Evolutionary conservation across 2,113 vertebrate species (phyloP).

Genomic region (Orycteropus afer): DNA sequence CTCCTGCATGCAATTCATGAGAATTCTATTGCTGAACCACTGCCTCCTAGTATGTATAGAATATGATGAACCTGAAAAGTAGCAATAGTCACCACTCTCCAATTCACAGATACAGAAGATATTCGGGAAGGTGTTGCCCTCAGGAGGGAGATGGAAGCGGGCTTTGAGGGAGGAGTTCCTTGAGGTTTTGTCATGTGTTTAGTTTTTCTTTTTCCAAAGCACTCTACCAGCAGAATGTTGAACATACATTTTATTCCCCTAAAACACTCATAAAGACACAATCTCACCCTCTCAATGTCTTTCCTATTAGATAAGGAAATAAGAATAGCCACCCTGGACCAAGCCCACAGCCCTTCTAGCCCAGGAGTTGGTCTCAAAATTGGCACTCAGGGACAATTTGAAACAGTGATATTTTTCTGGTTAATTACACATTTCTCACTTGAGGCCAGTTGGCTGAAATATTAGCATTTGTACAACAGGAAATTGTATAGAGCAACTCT

Average conservation of each 20-base stretch:
- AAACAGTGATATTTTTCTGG: not conserved
- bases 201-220: not conserved
- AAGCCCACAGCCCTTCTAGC: not conserved
- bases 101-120: not conserved
- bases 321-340: not conserved
- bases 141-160: fast-evolving
- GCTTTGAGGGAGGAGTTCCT: too few relatives aligned
- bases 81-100: fast-evolving
- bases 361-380: not conserved
- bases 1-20: not conserved
- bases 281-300: not conserved
- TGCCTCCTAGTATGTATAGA: not conserved
- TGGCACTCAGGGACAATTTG: not conserved
- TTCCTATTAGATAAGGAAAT: constrained; percentile 35
- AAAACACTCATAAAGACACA: not conserved
- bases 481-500: not conserved
- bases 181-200: fast-evolving
- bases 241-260: not conserved
- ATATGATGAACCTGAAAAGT: too few relatives aligned
- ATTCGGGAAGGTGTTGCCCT: fast-evolving
- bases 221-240: not conserved
- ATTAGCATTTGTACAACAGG: not conserved
- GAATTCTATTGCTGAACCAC: not conserved
- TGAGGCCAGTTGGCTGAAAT: not conserved
- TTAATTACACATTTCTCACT: not conserved